Percentiles rank a stretch among this genome's conserved stretches.
phyloP scores from a whole-genome alignment of 2,888 invertebrate genomes.

The Drosophila subsilvestris region DNA sequence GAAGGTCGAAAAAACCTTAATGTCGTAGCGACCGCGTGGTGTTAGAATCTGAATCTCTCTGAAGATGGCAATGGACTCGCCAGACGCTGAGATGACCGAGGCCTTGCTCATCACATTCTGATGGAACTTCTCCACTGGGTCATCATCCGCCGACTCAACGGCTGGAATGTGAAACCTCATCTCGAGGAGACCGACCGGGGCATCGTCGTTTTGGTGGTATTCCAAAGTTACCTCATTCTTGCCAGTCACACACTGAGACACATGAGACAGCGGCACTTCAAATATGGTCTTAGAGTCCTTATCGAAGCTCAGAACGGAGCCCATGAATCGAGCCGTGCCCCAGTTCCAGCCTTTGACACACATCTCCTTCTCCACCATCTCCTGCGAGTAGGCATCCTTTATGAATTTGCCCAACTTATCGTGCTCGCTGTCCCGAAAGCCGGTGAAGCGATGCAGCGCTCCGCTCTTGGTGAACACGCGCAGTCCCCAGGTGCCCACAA shows the following conservation, averaged over 20 bases:
- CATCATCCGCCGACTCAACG: conserved; percentile 93
- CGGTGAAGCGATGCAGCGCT: conserved; percentile 94
- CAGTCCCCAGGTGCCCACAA: conserved; percentile 95
- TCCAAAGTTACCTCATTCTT: conserved; percentile 99
- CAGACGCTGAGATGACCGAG: conserved; percentile 98
- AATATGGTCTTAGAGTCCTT: conserved; percentile 93
- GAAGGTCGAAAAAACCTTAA: conserved; percentile 95
- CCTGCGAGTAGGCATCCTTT: conserved; percentile 91
- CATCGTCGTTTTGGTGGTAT: conserved; percentile 99
- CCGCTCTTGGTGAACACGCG: conserved; percentile 96
- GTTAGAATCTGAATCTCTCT: conserved; percentile 98
- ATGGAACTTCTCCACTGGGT: conserved; percentile 98
- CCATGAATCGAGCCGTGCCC: conserved; percentile 97
- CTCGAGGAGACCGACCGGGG: conserved; percentile 97
- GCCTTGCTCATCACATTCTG: conserved; percentile 98
- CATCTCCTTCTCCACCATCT: conserved; percentile 95
- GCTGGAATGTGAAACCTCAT: conserved; percentile 99
- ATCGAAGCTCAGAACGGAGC: conserved; percentile 93
- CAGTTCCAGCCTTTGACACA: conserved; percentile 99
- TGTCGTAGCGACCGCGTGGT: conserved; percentile 96
- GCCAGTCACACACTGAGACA: conserved; percentile 97
- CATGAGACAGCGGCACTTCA: conserved; percentile 97
- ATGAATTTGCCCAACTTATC: conserved; percentile 97
- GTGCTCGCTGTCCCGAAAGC: conserved; percentile 96
- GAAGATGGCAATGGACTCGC: conserved; percentile 98